These are phyloP conservation scores for Reinhardtius hippoglossoides DNA, from an alignment of 2,113 vertebrate species.

Conservation along the genomic window DNA sequence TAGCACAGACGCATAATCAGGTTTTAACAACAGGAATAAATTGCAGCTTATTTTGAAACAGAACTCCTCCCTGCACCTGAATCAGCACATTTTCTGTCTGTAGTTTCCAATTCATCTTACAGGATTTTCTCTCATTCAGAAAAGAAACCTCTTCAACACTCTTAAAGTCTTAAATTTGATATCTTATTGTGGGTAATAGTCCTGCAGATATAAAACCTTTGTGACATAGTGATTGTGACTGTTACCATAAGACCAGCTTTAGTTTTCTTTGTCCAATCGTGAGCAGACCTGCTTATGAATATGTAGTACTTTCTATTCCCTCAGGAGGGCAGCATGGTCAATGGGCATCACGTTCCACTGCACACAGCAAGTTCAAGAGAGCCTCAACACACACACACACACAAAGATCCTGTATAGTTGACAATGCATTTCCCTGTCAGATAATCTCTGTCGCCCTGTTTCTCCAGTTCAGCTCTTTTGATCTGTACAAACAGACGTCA, in stretches of 20 bases:
- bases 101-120: not conserved
- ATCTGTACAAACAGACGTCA: conserved; percentile 35
- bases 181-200: not conserved
- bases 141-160: not conserved
- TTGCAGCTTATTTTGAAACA: not conserved
- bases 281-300: conserved; percentile 1
- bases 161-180: not conserved
- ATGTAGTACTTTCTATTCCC: conserved; percentile 41
- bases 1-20: no score
- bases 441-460: conserved; percentile 29
- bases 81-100: not conserved
- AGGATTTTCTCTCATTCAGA: not conserved
- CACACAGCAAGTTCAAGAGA: conserved; percentile 37
- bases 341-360: not conserved
- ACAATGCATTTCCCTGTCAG: conserved; percentile 58
- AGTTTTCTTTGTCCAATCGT: conserved; percentile 26
- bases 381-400: not conserved
- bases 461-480: conserved; percentile 24
- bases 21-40: no score
- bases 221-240: no score
- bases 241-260: conserved; percentile 1
- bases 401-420: conserved; percentile 21
- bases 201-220: no score
- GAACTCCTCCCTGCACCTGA: not conserved
- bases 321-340: conserved; percentile 68